Evolutionary conservation across 37 sponge, comb jelly and placozoan species (phyloP).

Genomic region (Cladorhizidae sp.): DNA sequence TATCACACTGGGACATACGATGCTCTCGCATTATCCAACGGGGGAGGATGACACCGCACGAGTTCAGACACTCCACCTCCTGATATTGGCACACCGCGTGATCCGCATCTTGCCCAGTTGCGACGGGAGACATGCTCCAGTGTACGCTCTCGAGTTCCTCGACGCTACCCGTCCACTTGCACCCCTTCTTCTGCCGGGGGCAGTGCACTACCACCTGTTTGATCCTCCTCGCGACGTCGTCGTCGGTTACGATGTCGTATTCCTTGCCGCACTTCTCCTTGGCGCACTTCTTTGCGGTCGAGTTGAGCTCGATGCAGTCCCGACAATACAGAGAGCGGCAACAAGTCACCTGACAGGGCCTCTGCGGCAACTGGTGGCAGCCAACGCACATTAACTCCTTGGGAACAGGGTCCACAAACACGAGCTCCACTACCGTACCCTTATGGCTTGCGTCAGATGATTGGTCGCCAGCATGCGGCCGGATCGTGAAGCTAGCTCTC

Average conservation of each 20-base stretch:
- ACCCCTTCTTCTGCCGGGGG: not conserved
- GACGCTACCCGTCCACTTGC: not conserved
- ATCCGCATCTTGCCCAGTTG: not conserved
- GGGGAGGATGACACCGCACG: constrained; percentile 5
- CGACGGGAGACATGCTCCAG: not conserved
- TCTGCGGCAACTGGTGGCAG: not conserved
- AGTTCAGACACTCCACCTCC: constrained; percentile 5
- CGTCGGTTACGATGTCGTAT: not conserved
- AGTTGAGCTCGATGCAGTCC: not conserved
- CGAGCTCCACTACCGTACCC: not conserved
- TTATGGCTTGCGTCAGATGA: not conserved
- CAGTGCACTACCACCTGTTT: not conserved
- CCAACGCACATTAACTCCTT: not conserved
- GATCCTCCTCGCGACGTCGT: not conserved
- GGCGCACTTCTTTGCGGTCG: not conserved
- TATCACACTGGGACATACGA: not conserved
- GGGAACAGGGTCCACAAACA: not conserved
- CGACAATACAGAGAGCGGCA: not conserved
- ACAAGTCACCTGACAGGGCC: not conserved
- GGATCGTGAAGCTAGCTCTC: too few relatives aligned
- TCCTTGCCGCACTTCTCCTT: not conserved
- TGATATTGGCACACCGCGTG: not conserved
- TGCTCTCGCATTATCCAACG: constrained; percentile 8
- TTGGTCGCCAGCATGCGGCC: not conserved
- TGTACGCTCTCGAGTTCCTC: not conserved